These are phyloP conservation scores for Lochmaea crataegi DNA, from an alignment of 2,888 invertebrate species.

Conservation along the genomic window DNA sequence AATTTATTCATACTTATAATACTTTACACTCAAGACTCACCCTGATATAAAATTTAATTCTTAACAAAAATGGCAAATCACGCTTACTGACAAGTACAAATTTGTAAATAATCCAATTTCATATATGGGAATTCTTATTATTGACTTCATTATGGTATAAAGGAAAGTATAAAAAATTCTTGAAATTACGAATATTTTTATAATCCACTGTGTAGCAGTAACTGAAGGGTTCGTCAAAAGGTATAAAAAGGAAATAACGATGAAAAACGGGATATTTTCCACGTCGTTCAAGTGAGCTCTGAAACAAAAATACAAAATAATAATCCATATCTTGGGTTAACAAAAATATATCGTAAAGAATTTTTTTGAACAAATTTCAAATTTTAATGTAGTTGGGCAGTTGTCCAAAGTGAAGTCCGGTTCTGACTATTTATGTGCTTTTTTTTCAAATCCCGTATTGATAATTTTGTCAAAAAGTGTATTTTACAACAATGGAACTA, in stretches of 20 bases:
- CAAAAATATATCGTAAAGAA: too few relatives aligned
- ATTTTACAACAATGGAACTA: not conserved
- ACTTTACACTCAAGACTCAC: too few relatives aligned
- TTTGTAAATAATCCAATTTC: slow-evolving; percentile 27
- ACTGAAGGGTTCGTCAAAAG: slow-evolving; percentile 33
- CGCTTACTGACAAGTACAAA: slow-evolving; percentile 24
- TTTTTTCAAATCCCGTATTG: too few relatives aligned
- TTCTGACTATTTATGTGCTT: too few relatives aligned
- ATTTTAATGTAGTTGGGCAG: too few relatives aligned
- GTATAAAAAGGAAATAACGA: slow-evolving; percentile 33
- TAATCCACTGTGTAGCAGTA: slow-evolving; percentile 20
- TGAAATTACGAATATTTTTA: slow-evolving; percentile 31
- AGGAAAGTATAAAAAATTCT: slow-evolving; percentile 31
- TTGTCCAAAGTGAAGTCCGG: too few relatives aligned
- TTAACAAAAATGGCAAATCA: slow-evolving; percentile 27
- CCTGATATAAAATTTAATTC: not conserved
- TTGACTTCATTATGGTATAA: slow-evolving; percentile 28
- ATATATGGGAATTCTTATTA: slow-evolving; percentile 25
- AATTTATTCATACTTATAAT: too few relatives aligned
- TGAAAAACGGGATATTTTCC: slow-evolving; percentile 40
- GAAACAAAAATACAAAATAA: not conserved
- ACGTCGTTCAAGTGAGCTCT: slow-evolving; percentile 38
- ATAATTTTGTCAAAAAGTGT: not conserved
- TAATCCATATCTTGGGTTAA: too few relatives aligned
- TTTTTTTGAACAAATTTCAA: too few relatives aligned